phyloP scores from a whole-genome alignment of 2,113 vertebrate species.

The Camelus bactrianus region DNA sequence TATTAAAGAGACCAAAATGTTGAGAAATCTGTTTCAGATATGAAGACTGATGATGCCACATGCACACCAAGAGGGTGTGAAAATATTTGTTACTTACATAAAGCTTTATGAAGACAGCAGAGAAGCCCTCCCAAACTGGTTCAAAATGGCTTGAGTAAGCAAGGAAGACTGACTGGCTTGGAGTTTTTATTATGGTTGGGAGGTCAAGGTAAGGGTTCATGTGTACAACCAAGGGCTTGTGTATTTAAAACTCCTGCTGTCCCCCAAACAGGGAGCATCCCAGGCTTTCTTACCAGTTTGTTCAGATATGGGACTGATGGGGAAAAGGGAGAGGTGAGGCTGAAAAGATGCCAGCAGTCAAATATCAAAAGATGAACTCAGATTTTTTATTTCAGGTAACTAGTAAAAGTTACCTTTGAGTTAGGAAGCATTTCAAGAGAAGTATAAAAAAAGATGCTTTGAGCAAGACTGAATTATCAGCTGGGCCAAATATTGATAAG shows the following conservation, averaged over 20 bases:
- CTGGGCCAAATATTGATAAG: not conserved
- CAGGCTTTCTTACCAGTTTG: not conserved
- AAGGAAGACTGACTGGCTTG: not conserved
- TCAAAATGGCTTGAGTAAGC: not conserved
- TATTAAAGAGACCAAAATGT: not conserved
- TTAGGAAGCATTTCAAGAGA: not conserved
- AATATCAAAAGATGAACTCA: not conserved
- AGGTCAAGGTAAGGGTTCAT: not conserved
- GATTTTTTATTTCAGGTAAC: not conserved
- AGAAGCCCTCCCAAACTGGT: not conserved
- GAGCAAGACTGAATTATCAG: not conserved
- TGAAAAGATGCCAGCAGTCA: not conserved
- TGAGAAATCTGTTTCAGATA: not conserved
- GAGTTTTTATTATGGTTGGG: not conserved
- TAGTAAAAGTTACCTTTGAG: not conserved
- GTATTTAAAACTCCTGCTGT: not conserved
- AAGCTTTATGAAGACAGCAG: not conserved
- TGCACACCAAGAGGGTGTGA: not conserved
- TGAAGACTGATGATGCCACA: not conserved
- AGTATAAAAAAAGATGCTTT: not conserved
- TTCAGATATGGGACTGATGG: not conserved
- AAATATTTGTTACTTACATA: not conserved
- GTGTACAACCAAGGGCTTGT: not conserved
- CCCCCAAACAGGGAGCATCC: not conserved
- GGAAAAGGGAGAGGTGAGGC: not conserved